A percentile compares a stretch with the other conserved stretches of the same genome.
These are phyloP conservation scores for Caenorhabditis drosophilae DNA, from an alignment of 2,888 invertebrate genomes.

Conservation along the genomic window DNA sequence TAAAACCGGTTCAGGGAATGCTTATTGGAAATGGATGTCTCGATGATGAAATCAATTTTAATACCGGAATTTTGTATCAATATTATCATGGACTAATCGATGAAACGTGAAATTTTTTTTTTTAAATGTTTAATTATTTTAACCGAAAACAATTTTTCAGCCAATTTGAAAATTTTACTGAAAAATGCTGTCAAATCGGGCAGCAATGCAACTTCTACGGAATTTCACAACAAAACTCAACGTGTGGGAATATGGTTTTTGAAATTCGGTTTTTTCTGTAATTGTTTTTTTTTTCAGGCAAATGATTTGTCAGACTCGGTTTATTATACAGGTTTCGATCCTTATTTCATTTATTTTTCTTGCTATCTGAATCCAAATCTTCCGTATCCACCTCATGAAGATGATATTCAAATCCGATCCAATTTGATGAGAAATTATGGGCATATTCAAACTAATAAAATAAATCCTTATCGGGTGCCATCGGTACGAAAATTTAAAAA, in stretches of 20 bases:
- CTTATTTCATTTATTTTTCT: constrained; percentile 60
- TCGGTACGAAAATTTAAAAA: not conserved
- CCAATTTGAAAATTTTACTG: constrained; percentile 21
- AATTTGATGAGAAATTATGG: no score
- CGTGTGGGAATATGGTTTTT: constrained; percentile 11
- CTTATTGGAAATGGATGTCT: constrained; percentile 72
- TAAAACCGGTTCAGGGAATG: constrained; percentile 70
- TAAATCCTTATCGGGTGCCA: no score
- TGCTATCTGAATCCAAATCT: constrained; percentile 52
- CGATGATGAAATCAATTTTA: constrained; percentile 61
- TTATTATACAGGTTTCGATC: constrained; percentile 58
- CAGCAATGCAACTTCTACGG: constrained; percentile 55
- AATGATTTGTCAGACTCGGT: constrained; percentile 40
- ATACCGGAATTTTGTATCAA: constrained; percentile 49
- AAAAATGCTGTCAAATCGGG: constrained; percentile 45
- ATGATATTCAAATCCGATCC: constrained; percentile 3
- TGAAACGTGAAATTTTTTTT: constrained; percentile 32
- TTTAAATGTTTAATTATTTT: no score
- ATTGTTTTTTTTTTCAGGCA: constrained; percentile 17
- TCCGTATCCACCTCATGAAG: constrained; percentile 32
- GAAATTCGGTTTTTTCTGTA: no score
- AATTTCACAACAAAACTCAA: constrained; percentile 8
- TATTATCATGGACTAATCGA: constrained; percentile 59
- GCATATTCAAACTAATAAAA: not conserved
- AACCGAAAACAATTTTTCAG: constrained; percentile 5